Conservation (phyloP, 2,113 vertebrate species). For the Amblyornis subalaris region DNA sequence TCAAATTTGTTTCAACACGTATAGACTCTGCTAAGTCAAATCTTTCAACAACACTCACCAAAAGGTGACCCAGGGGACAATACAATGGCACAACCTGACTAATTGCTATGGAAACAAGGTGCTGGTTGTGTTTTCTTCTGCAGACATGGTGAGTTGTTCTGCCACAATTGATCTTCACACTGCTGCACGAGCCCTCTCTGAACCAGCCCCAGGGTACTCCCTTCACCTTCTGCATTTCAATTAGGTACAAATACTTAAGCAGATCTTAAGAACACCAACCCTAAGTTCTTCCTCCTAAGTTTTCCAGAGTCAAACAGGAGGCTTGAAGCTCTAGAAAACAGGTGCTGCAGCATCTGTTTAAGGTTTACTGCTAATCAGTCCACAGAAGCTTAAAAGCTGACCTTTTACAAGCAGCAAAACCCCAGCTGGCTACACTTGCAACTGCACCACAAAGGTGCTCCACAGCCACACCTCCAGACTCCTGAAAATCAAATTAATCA, state of each 20-base stretch:
- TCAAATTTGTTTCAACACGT: neutral
- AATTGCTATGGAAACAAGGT: neutral
- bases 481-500: neutral
- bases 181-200: neutral
- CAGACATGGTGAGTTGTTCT: neutral
- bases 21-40: neutral
- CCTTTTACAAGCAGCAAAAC: neutral
- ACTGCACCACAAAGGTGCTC: neutral
- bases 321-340: neutral
- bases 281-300: neutral
- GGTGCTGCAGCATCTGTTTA: neutral
- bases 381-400: neutral
- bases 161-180: neutral
- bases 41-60: neutral
- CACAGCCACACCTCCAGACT: neutral
- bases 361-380: neutral
- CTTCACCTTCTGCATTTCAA: neutral
- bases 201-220: neutral
- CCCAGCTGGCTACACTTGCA: neutral
- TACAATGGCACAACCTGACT: neutral
- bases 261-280: neutral
- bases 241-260: neutral
- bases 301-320: neutral
- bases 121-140: neutral
- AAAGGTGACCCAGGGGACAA: neutral